Evolutionary conservation across 2,888 invertebrate species (phyloP).

Genomic region (Lasioglossum malachurum): DNA sequence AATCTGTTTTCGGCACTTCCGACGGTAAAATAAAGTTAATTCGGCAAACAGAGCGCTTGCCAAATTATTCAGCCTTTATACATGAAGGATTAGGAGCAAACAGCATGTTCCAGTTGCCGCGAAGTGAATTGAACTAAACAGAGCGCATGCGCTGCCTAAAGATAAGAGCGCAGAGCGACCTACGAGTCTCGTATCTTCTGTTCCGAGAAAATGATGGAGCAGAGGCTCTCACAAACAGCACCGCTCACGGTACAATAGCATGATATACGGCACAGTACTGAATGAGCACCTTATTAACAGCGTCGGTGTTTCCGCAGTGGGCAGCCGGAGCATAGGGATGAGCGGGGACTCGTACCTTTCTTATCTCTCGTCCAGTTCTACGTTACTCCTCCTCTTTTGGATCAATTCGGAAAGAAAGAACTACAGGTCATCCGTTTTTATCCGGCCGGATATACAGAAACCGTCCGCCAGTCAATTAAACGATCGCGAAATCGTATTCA

Average conservation of each 20-base stretch:
- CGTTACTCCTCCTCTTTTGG: neutral
- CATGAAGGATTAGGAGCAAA: neutral
- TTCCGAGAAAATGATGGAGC: conserved; percentile 8
- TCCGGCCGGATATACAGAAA: neutral
- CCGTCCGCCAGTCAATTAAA: neutral
- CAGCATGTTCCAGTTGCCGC: conserved; percentile 2
- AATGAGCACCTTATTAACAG: conserved; percentile 16
- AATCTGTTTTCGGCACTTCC: neutral
- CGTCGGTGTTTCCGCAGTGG: conserved; percentile 1
- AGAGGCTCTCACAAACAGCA: conserved; percentile 13
- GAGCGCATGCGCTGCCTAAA: neutral
- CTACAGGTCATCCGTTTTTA: neutral
- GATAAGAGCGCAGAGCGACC: neutral
- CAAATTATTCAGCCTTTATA: neutral
- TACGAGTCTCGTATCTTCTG: neutral
- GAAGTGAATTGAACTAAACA: neutral
- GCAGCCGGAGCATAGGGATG: neutral
- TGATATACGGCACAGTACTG: conserved; percentile 1
- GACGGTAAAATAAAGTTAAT: neutral
- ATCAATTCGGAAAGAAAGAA: neutral
- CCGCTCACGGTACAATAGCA: neutral
- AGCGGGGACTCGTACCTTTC: neutral
- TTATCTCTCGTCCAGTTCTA: neutral
- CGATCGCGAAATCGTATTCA: neutral
- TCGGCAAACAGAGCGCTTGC: neutral